These are phyloP conservation scores for Heliothis peltigera DNA, from an alignment of 2,888 invertebrate genomes.

Conservation along the genomic window DNA sequence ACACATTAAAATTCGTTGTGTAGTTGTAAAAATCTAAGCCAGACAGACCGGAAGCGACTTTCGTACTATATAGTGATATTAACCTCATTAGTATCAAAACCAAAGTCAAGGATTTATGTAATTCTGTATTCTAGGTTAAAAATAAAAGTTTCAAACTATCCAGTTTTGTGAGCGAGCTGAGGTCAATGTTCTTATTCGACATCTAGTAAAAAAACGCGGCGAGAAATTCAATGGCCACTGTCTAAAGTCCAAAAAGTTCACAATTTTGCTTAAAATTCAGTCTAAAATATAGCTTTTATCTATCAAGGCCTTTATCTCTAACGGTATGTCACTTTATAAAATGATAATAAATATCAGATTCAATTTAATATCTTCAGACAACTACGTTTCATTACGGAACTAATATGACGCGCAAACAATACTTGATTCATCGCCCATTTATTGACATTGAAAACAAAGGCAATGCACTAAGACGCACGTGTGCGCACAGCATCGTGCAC, in stretches of 20 bases:
- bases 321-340: background rate
- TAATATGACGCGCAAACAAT: slow-evolving; percentile 43
- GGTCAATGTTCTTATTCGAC: background rate
- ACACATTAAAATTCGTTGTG: no score
- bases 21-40: no score
- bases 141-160: no score
- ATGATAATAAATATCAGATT: background rate
- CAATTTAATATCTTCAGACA: slow-evolving; percentile 16
- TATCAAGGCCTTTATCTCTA: slow-evolving; percentile 6
- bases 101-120: background rate
- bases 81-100: background rate
- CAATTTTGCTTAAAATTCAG: background rate
- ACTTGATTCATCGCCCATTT: slow-evolving; percentile 56
- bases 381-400: slow-evolving; percentile 38
- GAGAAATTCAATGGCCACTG: background rate
- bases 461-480: slow-evolving; percentile 50
- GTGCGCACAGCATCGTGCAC: slow-evolving; percentile 27
- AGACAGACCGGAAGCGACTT: no score
- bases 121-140: background rate
- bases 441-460: slow-evolving; percentile 59
- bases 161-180: background rate
- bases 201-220: background rate
- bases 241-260: background rate
- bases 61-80: no score
- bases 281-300: background rate